A percentile compares a stretch with the other conserved stretches of the same genome.
Evolutionary conservation across 2,888 invertebrate species (phyloP).

Genomic region (Entomobrya multifasciata): DNA sequence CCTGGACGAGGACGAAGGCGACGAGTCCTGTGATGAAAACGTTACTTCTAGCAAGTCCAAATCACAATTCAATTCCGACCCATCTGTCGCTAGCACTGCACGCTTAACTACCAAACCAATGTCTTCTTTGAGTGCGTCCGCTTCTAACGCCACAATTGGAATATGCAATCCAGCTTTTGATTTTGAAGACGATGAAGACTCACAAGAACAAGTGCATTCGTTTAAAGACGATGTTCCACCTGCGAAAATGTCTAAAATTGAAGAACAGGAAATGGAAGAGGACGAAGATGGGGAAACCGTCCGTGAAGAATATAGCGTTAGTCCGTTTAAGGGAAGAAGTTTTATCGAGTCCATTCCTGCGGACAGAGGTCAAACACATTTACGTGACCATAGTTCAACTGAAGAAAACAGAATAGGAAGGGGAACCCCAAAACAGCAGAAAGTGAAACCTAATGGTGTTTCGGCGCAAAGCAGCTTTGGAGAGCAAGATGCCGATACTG

Average conservation of each 20-base stretch:
- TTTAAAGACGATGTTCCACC: constrained; percentile 60
- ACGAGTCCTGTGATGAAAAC: constrained; percentile 73
- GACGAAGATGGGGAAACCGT: constrained; percentile 54
- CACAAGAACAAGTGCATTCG: constrained; percentile 62
- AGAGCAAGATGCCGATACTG: constrained; percentile 71
- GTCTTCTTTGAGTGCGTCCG: constrained; percentile 63
- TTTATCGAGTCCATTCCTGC: neutral
- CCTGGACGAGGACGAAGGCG: constrained; percentile 75
- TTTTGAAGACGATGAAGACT: constrained; percentile 77
- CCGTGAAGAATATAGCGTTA: constrained; percentile 28
- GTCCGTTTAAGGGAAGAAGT: constrained; percentile 23
- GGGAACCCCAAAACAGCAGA: constrained; percentile 10
- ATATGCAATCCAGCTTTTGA: constrained; percentile 79
- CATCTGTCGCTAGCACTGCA: constrained; percentile 70
- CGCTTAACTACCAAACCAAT: constrained; percentile 61
- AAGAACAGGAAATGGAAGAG: constrained; percentile 68
- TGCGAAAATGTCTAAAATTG: constrained; percentile 71
- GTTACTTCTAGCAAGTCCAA: constrained; percentile 71
- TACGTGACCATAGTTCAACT: constrained; percentile 1
- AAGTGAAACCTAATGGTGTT: constrained; percentile 46
- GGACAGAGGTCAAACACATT: constrained; percentile 15
- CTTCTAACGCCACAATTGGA: constrained; percentile 72
- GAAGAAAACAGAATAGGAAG: neutral
- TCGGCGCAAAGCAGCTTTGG: constrained; percentile 42
- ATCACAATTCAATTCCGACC: constrained; percentile 72